A percentile compares a stretch with the other conserved stretches of the same genome.
Evolutionary conservation across 2,888 invertebrate species (phyloP).

Genomic region (Belgica antarctica): DNA sequence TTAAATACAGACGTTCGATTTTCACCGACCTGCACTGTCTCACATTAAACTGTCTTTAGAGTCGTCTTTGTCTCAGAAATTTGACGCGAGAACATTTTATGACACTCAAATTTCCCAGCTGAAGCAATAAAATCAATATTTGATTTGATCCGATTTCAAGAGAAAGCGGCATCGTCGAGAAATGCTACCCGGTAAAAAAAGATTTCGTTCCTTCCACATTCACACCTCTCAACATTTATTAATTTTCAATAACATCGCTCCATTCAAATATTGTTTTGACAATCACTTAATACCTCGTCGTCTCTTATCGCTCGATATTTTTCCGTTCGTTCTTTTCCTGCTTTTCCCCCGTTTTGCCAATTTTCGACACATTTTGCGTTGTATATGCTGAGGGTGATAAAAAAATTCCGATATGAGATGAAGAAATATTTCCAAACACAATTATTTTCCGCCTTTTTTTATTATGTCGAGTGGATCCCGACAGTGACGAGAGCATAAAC

Average conservation of each 20-base stretch:
- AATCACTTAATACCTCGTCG: constrained; percentile 26
- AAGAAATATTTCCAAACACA: constrained; percentile 16
- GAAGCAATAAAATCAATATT: constrained; percentile 35
- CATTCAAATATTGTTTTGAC: constrained; percentile 24
- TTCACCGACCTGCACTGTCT: no score
- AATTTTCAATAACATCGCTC: constrained; percentile 31
- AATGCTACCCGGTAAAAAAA: neutral
- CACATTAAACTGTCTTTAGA: no score
- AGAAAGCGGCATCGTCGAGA: constrained; percentile 15
- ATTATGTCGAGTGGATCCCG: no score
- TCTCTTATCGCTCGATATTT: neutral
- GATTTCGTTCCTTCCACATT: neutral
- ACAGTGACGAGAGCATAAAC: no score
- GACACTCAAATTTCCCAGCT: constrained; percentile 9
- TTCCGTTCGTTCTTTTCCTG: neutral
- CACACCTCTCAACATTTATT: constrained; percentile 26
- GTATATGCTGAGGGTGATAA: constrained; percentile 24
- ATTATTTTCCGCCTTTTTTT: neutral
- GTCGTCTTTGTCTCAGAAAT: no score
- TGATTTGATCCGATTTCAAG: constrained; percentile 27
- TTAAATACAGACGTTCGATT: no score
- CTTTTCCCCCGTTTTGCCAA: neutral
- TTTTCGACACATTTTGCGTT: neutral
- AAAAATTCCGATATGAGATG: neutral
- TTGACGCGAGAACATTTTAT: neutral